phyloP scores from a whole-genome alignment of 2,888 invertebrate genomes.

The Meganola albula region DNA sequence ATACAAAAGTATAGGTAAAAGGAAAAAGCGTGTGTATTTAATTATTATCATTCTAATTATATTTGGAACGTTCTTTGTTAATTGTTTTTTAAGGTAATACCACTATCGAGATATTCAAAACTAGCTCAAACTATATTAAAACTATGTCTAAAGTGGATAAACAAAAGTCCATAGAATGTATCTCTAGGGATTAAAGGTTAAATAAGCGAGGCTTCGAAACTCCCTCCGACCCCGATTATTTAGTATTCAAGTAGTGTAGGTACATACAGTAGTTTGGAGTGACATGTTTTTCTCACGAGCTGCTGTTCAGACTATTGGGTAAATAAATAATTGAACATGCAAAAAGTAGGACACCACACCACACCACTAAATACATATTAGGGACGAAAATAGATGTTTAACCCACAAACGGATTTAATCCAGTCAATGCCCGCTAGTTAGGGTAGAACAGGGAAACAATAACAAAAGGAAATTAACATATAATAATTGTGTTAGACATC shows the following conservation, averaged over 20 bases:
- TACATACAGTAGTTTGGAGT: constrained; percentile 22
- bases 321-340: constrained; percentile 12
- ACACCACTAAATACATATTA: constrained; percentile 19
- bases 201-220: constrained; percentile 31
- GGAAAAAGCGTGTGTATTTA: too few relatives aligned
- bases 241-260: constrained; percentile 35
- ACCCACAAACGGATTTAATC: too few relatives aligned
- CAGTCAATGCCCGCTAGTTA: too few relatives aligned
- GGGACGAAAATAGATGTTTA: too few relatives aligned
- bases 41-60: too few relatives aligned
- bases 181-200: constrained; percentile 14
- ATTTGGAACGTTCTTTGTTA: too few relatives aligned
- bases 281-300: constrained; percentile 28
- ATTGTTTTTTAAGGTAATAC: too few relatives aligned
- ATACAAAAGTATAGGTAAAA: too few relatives aligned
- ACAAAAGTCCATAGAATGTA: too few relatives aligned
- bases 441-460: constrained; percentile 30
- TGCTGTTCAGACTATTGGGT: constrained; percentile 9
- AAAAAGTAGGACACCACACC: constrained; percentile 8
- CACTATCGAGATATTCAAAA: too few relatives aligned
- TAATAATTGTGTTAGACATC: constrained; percentile 44
- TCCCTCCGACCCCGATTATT: constrained; percentile 35
- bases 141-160: neutral
- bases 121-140: constrained; percentile 1
- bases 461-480: constrained; percentile 50